These are phyloP conservation scores for Epistrophe eligans DNA, from an alignment of 2,888 invertebrate species.

Conservation along the genomic window DNA sequence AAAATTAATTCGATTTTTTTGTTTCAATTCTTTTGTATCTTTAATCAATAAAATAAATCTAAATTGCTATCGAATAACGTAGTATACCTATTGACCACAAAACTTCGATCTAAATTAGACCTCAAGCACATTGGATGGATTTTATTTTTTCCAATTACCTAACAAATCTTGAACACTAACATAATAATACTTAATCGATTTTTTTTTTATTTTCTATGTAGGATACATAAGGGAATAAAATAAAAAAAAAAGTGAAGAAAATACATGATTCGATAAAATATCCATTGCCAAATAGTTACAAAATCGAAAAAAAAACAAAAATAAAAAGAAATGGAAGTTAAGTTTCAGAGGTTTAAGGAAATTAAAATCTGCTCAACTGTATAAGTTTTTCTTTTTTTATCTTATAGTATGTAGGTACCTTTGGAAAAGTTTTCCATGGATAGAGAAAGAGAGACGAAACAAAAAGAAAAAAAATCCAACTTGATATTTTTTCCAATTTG, in stretches of 20 bases:
- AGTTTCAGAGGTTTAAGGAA: conserved; percentile 44
- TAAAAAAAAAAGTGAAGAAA: conserved; percentile 9
- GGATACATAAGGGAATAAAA: not conserved
- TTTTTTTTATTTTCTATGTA: not conserved
- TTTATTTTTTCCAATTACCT: conserved; percentile 19
- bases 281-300: conserved; percentile 12
- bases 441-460: not conserved
- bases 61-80: conserved; percentile 13
- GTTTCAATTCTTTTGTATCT: not conserved
- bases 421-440: not conserved
- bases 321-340: not conserved
- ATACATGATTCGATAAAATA: conserved; percentile 15
- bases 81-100: not conserved
- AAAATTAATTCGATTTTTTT: not conserved
- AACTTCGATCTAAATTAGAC: conserved; percentile 23
- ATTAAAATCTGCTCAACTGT: conserved; percentile 67
- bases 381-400: conserved; percentile 18
- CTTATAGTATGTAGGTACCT: not conserved
- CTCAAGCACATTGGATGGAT: conserved; percentile 8
- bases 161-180: conserved; percentile 20
- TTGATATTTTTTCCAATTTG: conserved; percentile 66
- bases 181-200: conserved; percentile 41
- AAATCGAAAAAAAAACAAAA: conserved; percentile 1
- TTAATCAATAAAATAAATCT: not conserved
- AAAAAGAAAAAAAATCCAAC: conserved; percentile 8